These are phyloP conservation scores for Eupithecia inturbata DNA, from an alignment of 2,888 invertebrate species.

Conservation along the genomic window DNA sequence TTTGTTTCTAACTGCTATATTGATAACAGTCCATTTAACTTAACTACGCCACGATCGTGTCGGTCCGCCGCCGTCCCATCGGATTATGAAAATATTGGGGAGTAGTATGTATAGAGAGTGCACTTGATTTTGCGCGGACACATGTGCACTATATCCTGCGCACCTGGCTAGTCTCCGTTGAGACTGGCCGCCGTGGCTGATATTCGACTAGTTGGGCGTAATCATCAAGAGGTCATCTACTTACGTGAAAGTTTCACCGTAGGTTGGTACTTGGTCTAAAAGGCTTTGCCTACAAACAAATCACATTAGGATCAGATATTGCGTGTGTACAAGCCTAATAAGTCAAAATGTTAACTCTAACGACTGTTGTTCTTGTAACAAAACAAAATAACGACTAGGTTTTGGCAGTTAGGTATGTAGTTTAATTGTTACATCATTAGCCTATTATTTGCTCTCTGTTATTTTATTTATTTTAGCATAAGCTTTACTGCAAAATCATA, in stretches of 20 bases:
- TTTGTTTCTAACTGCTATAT: too few relatives aligned
- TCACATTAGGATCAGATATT: neutral
- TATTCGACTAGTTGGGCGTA: neutral
- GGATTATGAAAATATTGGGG: neutral
- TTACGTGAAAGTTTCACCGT: neutral
- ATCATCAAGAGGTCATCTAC: neutral
- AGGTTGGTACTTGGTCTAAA: neutral
- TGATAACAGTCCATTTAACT: too few relatives aligned
- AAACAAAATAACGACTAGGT: constrained; percentile 5
- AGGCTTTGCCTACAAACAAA: neutral
- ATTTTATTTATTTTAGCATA: neutral
- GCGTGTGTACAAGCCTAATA: constrained; percentile 6
- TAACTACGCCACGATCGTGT: too few relatives aligned
- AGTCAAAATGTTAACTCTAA: constrained; percentile 4
- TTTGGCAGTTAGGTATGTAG: neutral
- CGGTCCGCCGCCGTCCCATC: neutral
- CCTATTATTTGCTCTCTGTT: neutral
- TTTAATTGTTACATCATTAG: neutral
- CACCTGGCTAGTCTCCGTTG: too few relatives aligned
- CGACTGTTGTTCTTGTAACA: constrained; percentile 5
- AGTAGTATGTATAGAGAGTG: too few relatives aligned
- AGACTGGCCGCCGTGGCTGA: neutral
- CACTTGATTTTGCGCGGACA: neutral
- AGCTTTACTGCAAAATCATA: neutral
- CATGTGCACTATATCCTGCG: neutral